Base-by-base conservation (phyloP, 1,140 invertebrate species). In the Brachystomella parvula region DNA sequence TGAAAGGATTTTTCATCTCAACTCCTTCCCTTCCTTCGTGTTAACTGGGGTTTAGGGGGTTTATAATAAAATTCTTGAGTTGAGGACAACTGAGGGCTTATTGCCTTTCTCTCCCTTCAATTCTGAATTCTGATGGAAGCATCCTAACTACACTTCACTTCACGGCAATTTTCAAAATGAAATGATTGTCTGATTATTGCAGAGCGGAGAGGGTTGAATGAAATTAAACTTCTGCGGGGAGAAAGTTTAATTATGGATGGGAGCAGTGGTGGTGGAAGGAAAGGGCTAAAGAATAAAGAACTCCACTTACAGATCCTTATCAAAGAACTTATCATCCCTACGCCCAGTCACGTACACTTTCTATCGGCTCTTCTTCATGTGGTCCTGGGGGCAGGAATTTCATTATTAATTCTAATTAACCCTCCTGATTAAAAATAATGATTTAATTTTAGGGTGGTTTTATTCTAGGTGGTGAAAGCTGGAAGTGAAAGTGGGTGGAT, bases 101-200 rank as follows among this genome's bases (percentile, higher is more conserved):
- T 53, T 53, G 49, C 49, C 49, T 26, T 12, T 26, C 49, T 26
- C 6, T 53, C 49, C 35, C 35, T 39, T 19, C 6, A 9, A 6
- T 9, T 39, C 35, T 6, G 35, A 6, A 39, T 19, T 39, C 35
- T 9, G 19, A 39, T 6, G 35, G 35, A 19, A 9, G 6, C 35
- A 6, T 39, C 35, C 35, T 39, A 6, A 19, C 6, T 9, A 39
- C 35, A 19, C 6, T 9, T 6, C 35, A 9, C 35, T 39, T 39
- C 35, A 39, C 35, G 35, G 49, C 49, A 53, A 53, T 53, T 53
- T 53, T 24, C 49, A 26, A 53, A 53, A 53, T 53, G 49, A 53
- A 53, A 53, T 53, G 49, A 53, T 53, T 53, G 49, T 53, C 12
- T 53, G 49, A 53, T 53, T 53, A 53, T 53, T 53, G 49, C 24